These are phyloP conservation scores for Meliscaeva auricollis DNA, from an alignment of 2,888 invertebrate genomes.

Conservation along the genomic window DNA sequence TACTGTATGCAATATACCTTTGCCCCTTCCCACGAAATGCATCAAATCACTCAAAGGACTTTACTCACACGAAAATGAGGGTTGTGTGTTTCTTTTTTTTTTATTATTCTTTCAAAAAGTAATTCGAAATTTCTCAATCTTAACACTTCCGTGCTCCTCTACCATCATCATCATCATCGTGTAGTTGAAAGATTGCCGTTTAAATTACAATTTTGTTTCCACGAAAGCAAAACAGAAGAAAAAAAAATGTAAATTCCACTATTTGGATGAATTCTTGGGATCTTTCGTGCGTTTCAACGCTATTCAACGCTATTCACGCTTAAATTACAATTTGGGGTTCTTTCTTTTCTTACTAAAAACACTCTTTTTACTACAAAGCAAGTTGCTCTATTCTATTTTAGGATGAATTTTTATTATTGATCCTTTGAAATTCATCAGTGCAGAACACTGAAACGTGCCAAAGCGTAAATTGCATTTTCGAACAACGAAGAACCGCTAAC, in stretches of 20 bases:
- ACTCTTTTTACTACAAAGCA: background rate
- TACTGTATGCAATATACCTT: slow-evolving; percentile 8
- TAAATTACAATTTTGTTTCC: slow-evolving; percentile 56
- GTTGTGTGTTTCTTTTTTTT: background rate
- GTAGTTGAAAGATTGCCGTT: slow-evolving; percentile 6
- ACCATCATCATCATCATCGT: too few species aligned
- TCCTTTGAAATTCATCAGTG: slow-evolving; percentile 62
- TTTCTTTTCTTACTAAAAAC: background rate
- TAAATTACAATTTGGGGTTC: slow-evolving; percentile 44
- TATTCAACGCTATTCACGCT: slow-evolving; percentile 37
- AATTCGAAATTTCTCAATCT: slow-evolving; percentile 44
- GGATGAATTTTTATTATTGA: slow-evolving; percentile 24
- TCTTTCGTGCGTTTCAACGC: slow-evolving; percentile 28
- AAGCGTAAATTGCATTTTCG: slow-evolving; percentile 73
- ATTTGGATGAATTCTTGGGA: slow-evolving; percentile 12
- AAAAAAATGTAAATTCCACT: background rate
- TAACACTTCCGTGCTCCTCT: slow-evolving; percentile 34
- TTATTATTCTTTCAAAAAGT: slow-evolving; percentile 40
- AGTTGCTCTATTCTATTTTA: slow-evolving; percentile 5
- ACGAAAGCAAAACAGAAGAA: background rate
- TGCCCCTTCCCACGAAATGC: slow-evolving; percentile 21
- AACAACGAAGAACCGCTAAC: slow-evolving; percentile 32
- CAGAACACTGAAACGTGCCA: slow-evolving; percentile 68
- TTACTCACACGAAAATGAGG: slow-evolving; percentile 31
- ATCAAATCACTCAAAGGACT: slow-evolving; percentile 40